Base-by-base conservation (phyloP, 2,888 invertebrate species). In the Drosophila peninsularis region DNA sequence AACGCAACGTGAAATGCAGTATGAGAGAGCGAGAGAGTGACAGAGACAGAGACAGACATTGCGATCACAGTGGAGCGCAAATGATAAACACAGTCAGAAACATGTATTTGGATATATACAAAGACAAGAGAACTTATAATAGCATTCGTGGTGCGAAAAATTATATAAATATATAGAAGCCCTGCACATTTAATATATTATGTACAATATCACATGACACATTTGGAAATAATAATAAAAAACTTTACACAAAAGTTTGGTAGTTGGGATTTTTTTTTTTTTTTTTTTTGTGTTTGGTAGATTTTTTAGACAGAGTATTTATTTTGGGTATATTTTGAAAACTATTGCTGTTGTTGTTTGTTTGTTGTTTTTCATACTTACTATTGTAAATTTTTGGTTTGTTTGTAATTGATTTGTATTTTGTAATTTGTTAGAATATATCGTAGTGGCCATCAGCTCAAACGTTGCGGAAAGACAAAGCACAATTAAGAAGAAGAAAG, bases 381-480 rank as follows among this genome's bases (percentile, higher is more conserved):
- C 92, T 90, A 92, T 90, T 83, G 75, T 80, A 87, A 90, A 82
- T 83, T 89, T 90, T 90, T 90, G 85, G 87, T 88, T 91, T 83
- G 82, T 83, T 80, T 84, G 86, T 88, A 70, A 75, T 83, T 83
- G 83, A 82, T 83, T 87, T 86, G 83, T 84, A 78, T 80, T 90
- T 91, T 89, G 89, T 90, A 89, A 90, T 89, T 90, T 84, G 88
- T 90, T 89, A 89, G 83, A 87, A 90, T 90, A 83, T 90, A 89
- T 92, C 91, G 91, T 89, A 89, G 91, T 90, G 91, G 91, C 92
- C 92, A 91, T 92, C 92, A 92, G 92, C 92, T 91, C 92, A 92
- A 92, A 91, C 92, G 92, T 92, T 92, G 92, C 91, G 92, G 92
- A 92, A 92, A 92, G 92, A 92, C 92, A 92, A 92, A 92, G 92